Conservation (phyloP, 2,888 invertebrate genomes). For the Dinocampus coccinellae region DNA sequence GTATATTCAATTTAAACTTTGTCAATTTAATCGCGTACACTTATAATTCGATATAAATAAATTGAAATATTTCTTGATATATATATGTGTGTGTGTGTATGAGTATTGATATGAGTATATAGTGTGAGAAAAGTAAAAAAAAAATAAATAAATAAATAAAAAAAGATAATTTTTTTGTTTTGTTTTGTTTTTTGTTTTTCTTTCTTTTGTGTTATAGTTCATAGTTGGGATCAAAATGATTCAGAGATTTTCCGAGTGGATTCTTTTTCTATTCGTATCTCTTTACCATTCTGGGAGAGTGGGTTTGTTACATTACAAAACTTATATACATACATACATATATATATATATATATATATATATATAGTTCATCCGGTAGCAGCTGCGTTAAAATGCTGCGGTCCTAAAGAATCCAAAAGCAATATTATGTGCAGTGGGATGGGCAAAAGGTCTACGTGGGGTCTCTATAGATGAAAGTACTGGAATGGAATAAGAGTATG, state of each 20-base stretch:
- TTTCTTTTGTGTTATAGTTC: not conserved
- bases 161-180: not conserved
- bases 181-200: not conserved
- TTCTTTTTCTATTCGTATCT: not conserved
- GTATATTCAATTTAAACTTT: not conserved
- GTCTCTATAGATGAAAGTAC: constrained; percentile 13
- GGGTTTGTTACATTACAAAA: constrained; percentile 38
- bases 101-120: not conserved
- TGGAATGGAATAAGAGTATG: constrained; percentile 2
- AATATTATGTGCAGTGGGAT: constrained; percentile 55
- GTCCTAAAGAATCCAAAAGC: constrained; percentile 60
- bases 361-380: constrained; percentile 54
- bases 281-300: not conserved
- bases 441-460: constrained; percentile 38
- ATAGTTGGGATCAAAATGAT: constrained; percentile 12
- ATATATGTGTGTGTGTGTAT: not conserved
- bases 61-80: no score
- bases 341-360: no score
- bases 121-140: not conserved
- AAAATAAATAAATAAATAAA: not conserved
- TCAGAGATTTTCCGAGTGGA: not conserved
- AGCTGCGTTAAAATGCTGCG: constrained; percentile 59
- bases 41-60: no score
- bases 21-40: not conserved
- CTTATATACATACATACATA: no score